These are phyloP conservation scores for Macaria notata DNA, from an alignment of 2,888 invertebrate genomes.

Conservation along the genomic window DNA sequence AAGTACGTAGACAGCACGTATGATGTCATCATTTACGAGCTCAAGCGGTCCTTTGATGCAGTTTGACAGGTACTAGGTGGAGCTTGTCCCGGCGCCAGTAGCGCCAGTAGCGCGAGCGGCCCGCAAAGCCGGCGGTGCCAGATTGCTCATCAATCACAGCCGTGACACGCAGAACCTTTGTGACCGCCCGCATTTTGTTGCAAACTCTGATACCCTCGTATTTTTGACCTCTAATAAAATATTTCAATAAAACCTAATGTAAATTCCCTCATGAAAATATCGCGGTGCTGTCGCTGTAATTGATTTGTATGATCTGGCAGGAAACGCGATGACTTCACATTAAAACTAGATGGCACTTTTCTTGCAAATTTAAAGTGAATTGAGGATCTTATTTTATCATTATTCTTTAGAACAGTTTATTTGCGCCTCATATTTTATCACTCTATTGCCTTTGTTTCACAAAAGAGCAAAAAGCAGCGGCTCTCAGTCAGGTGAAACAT, in stretches of 20 bases:
- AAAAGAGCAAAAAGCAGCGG: conserved; percentile 6
- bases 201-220: conserved; percentile 54
- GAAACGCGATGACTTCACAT: conserved; percentile 1
- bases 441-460: not conserved
- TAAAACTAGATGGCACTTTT: not conserved
- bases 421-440: no score
- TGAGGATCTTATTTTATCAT: no score
- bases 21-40: no score
- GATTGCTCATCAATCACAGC: conserved; percentile 65
- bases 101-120: conserved; percentile 53
- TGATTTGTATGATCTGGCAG: conserved; percentile 21
- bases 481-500: conserved; percentile 25
- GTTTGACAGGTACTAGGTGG: conserved; percentile 12
- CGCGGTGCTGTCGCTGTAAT: conserved; percentile 10
- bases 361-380: no score
- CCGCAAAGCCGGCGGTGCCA: conserved; percentile 49
- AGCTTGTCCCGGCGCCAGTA: conserved; percentile 37
- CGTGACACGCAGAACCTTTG: conserved; percentile 71
- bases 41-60: conserved; percentile 5
- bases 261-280: conserved; percentile 15
- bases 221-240: conserved; percentile 46
- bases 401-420: no score
- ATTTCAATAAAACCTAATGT: conserved; percentile 33
- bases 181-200: conserved; percentile 52
- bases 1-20: no score